Base-by-base conservation (phyloP, 64 coral and sea anemone species). In the Trachythela sp. region DNA sequence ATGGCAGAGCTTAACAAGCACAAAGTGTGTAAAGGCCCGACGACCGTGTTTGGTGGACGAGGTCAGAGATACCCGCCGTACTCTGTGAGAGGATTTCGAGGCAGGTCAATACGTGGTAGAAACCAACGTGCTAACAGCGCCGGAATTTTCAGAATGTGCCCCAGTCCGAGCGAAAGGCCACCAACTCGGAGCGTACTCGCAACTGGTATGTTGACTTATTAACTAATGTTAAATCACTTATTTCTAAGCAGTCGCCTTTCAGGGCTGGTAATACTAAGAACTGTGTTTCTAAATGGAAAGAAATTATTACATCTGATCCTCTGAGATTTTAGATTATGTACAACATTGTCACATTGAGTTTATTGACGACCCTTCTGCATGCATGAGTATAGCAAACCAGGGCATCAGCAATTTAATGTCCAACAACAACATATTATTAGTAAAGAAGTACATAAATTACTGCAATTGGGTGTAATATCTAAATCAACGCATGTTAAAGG, bases 61-160 rank as follows among this genome's bases (percentile, higher is more conserved):
- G 39, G 87, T 31, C 87, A 76, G 40, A 39, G 87, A 4, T 88
- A 70, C 67, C 20, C 22, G 15, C 87, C 87, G 29, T 88, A 88
- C 48, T 37, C 35, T 41, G 40, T 1, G 29, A 70, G 48, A 64
- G 49, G 30, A 64, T 71, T 68, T 43, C 35, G 40, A 43, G 60
- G 24, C 36, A 18, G 33, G 40, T 22, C 32, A 10, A 48, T 75
- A 9, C 4, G 87, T 35, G 87, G 36, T 72, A 32, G 34, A 34
- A 41, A 13, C 33, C 52, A 42, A 54, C 33, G 59, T 32, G 22
- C 34, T 85, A 22, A 88, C 64, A 88, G 64, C 54, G 41, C 39
- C 59, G 15, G 59, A n/a, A 22, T 68, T 68, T 68, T 68, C 59
- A 2, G 59, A 68, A 68, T 68, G 5, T 22, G 59, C 59, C 59